Percentiles rank a stretch among this genome's conserved stretches.
phyloP scores from a whole-genome alignment of 2,113 vertebrate species.

The Polypterus bichir region DNA sequence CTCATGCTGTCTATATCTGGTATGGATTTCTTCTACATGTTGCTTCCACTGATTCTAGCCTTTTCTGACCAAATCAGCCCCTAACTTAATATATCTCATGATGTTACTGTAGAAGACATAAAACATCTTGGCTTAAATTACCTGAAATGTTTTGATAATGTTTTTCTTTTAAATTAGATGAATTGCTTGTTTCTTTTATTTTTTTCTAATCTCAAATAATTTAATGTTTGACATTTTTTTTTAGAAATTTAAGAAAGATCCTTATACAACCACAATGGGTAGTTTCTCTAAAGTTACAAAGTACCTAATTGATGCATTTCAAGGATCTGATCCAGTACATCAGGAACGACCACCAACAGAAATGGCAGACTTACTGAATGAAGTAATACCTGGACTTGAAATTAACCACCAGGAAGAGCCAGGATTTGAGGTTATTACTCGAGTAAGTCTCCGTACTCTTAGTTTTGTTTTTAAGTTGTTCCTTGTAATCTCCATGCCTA shows the following conservation, averaged over 20 bases:
- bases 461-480: too few relatives aligned
- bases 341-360: conserved; percentile 77
- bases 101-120: too few relatives aligned
- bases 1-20: background rate
- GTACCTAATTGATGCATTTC: conserved; percentile 80
- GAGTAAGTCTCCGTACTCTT: conserved; percentile 53
- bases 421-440: conserved; percentile 94
- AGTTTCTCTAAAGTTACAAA: conserved; percentile 94
- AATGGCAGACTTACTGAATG: conserved; percentile 75
- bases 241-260: conserved; percentile 84
- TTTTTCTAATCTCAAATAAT: conserved; percentile 13
- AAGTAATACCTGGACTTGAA: conserved; percentile 84
- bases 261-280: conserved; percentile 76
- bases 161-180: too few relatives aligned
- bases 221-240: conserved; percentile 27
- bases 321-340: conserved; percentile 56
- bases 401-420: conserved; percentile 96
- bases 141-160: too few relatives aligned
- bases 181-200: conserved; percentile 4
- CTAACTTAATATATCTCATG: too few relatives aligned
- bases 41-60: background rate
- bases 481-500: too few relatives aligned
- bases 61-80: too few relatives aligned
- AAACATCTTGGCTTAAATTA: too few relatives aligned
- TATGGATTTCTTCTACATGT: background rate